Conservation (phyloP, 2,888 invertebrate species). For the Coelinius sp. region DNA sequence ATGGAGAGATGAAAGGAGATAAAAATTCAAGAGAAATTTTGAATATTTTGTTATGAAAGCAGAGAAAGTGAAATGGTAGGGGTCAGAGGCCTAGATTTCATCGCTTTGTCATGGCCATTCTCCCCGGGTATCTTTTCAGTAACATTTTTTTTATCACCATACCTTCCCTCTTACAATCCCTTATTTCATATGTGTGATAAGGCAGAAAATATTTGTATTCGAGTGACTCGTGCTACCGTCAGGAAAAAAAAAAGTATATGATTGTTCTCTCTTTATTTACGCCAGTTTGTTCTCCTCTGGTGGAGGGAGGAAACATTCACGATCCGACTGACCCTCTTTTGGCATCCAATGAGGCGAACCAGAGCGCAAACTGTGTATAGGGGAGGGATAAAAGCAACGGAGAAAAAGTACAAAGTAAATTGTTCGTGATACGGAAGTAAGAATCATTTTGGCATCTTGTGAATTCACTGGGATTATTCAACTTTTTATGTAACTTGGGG, state of each 20-base stretch:
- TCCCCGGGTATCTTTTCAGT: not conserved
- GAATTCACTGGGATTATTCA: conserved; percentile 9
- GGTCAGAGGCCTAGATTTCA: not conserved
- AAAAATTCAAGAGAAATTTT: conserved; percentile 19
- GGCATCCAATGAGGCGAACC: conserved; percentile 17
- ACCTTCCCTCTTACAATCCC: not conserved
- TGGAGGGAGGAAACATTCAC: conserved; percentile 1
- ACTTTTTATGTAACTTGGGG: not conserved
- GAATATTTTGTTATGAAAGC: conserved; percentile 11
- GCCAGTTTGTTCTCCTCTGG: not conserved
- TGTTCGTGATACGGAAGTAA: conserved; percentile 24
- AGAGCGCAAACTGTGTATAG: not conserved
- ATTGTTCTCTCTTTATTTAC: not conserved
- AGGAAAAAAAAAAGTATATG: not conserved
- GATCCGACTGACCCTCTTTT: conserved; percentile 18
- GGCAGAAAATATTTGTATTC: conserved; percentile 25
- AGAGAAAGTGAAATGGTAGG: not conserved
- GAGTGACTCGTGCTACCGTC: not conserved
- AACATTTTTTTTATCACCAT: not conserved
- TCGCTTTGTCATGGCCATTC: not conserved
- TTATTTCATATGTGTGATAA: conserved; percentile 30
- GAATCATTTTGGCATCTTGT: conserved; percentile 23
- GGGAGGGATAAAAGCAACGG: not conserved
- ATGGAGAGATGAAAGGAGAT: conserved; percentile 5
- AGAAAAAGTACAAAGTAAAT: conserved; percentile 7